Evolutionary conservation across 2,888 invertebrate genomes (phyloP).

Genomic region (Hetaerina titia): DNA sequence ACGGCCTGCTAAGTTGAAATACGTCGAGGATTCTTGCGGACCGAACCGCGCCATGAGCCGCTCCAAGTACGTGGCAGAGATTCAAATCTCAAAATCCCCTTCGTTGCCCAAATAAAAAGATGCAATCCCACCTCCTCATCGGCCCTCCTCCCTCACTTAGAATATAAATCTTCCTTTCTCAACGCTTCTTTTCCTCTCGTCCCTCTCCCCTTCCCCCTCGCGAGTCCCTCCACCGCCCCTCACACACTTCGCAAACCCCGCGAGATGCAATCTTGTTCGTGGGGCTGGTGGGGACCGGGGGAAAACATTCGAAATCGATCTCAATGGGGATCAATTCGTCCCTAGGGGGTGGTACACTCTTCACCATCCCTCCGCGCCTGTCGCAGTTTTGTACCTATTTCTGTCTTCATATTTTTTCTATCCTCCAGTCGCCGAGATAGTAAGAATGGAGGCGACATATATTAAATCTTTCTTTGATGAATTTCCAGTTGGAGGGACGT

Average conservation of each 20-base stretch:
- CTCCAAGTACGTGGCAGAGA: neutral
- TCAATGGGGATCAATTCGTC: neutral
- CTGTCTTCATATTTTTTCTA: too few relatives aligned
- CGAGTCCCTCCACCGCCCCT: neutral
- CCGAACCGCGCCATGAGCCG: neutral
- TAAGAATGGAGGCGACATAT: too few relatives aligned
- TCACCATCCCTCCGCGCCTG: neutral
- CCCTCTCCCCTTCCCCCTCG: neutral
- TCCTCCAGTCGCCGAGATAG: too few relatives aligned
- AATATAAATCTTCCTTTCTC: neutral
- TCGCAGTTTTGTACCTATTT: neutral
- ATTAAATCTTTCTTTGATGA: too few relatives aligned
- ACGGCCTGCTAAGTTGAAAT: slow-evolving; percentile 3
- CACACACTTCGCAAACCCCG: neutral
- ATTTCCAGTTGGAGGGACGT: too few relatives aligned
- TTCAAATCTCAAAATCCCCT: neutral
- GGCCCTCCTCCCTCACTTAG: neutral
- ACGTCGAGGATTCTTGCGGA: neutral
- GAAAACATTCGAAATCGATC: neutral
- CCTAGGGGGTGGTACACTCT: neutral
- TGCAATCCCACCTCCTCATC: neutral
- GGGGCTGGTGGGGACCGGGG: neutral
- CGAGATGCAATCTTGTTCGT: neutral
- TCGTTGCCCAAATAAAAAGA: neutral
- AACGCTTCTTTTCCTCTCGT: neutral